phyloP scores from a whole-genome alignment of 1,140 invertebrate species.

The Drosophila novamexicana region DNA sequence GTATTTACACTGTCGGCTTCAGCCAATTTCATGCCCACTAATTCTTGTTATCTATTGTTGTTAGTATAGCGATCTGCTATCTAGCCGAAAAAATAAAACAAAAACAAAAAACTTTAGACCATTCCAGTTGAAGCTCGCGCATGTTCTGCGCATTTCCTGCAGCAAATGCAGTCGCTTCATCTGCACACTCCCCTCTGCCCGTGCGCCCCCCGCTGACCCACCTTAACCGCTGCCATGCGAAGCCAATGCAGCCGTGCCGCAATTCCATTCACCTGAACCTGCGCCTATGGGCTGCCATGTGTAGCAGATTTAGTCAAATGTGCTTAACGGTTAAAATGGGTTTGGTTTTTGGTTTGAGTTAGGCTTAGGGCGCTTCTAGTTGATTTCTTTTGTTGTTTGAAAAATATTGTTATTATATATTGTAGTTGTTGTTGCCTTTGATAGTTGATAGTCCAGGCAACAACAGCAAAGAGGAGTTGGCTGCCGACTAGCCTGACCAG shows the following conservation, averaged over 20 bases:
- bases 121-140: conserved; percentile 66
- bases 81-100: conserved; percentile 63
- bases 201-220: neutral
- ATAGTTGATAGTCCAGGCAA: conserved; percentile 30
- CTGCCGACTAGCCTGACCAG: conserved; percentile 23
- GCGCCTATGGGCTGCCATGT: conserved; percentile 63
- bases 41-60: conserved; percentile 79
- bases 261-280: conserved; percentile 38
- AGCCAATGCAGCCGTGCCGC: conserved; percentile 7
- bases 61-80: conserved; percentile 75
- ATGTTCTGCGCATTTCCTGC: conserved; percentile 74
- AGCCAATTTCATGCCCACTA: neutral
- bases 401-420: conserved; percentile 80
- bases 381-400: conserved; percentile 78
- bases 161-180: conserved; percentile 46
- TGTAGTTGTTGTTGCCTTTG: conserved; percentile 51
- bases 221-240: neutral
- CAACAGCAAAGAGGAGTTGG: conserved; percentile 70
- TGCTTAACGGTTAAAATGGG: conserved; percentile 83
- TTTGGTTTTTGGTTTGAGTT: conserved; percentile 69
- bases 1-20: conserved; percentile 21
- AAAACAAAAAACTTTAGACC: conserved; percentile 37
- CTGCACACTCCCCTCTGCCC: conserved; percentile 12
- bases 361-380: conserved; percentile 73
- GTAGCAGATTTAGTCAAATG: conserved; percentile 82